Conservation (phyloP, 2,797 vertebrate genomes). For the Typhlichthys eigenmanni region DNA sequence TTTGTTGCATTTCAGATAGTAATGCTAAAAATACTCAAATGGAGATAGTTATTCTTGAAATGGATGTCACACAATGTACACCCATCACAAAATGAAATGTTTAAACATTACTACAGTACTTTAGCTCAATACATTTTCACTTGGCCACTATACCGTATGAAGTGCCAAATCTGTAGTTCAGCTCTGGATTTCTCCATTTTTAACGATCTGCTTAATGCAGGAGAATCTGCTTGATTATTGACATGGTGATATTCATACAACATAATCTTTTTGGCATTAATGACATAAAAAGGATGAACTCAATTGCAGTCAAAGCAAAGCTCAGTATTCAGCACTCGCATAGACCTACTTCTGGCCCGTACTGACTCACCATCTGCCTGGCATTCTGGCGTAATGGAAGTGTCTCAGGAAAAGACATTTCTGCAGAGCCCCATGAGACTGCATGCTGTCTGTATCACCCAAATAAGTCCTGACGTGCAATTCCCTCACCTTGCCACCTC, state of each 20-base stretch:
- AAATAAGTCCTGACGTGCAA: conserved; percentile 68
- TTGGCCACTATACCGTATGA: neutral
- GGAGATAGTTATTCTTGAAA: neutral
- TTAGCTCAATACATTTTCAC: neutral
- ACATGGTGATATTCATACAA: conserved; percentile 29
- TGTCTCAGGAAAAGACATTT: conserved; percentile 33
- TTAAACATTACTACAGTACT: neutral
- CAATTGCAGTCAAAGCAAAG: conserved; percentile 1
- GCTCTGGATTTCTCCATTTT: conserved; percentile 27
- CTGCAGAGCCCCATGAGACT: conserved; percentile 41
- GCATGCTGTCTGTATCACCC: conserved; percentile 39
- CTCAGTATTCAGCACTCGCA: no score
- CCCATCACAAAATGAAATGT: neutral
- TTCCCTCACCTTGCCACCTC: conserved; percentile 57
- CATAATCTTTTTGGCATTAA: neutral
- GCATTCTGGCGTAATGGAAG: conserved; percentile 37
- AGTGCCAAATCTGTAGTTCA: neutral
- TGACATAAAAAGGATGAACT: conserved; percentile 9
- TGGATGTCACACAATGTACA: neutral
- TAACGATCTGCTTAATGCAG: conserved; percentile 40
- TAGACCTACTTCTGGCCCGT: no score
- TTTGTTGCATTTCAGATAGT: conserved; percentile 44
- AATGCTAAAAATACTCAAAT: conserved; percentile 5
- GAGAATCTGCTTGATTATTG: conserved; percentile 49
- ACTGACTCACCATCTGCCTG: no score